Evolutionary conservation across 2,888 invertebrate genomes (phyloP), one percentile per base, ranked within the genome.

Genomic region (Lumbricus terrestris): DNA sequence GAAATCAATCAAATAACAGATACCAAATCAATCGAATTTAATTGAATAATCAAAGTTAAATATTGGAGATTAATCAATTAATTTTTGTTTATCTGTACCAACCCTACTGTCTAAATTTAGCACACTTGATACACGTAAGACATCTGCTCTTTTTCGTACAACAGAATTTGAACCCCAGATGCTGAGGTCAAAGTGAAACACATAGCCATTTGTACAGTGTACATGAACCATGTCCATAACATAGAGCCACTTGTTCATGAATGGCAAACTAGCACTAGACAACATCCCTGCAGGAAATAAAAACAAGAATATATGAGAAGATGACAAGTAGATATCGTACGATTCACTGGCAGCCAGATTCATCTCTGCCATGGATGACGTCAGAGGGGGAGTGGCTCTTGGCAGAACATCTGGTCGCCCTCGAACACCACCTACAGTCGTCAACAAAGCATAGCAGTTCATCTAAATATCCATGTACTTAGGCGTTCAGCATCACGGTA

Each of bases 301-400:
- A 69, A 13, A 69, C 8, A 16, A 69, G 69, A 69, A 69, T n/a
- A 8, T 16, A 69, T 69, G n/a, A 69, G n/a, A 54, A 54, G 18
- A 69, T 29, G 11, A 69, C 29, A 69, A 29, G 2, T 23, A 69
- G n/a, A 69, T 37, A 37, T 82, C 89, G 37, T 90, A 40, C 42
- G 29, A 15, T 29, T 40, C 47, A 33, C 20, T 69, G 0, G 69
- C 15, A 38, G 88, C 88, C 33, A 90, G 29, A 34, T 90, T 90
- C 69, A 90, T 47, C 69, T 90, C 89, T n/a, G 88, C 91, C 88
- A 91, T 89, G 11, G 90, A 91, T 33, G 94, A 93, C 16, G 89
- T 98, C 93, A 98, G 98, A 93, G 98, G 98, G 93, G 98, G 97
- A 94, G 97, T 97, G 89, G 93, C 94, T 95, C 93, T 93, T 37